phyloP scores from a whole-genome alignment of 2,113 vertebrate genomes.

The Thunnus maccoyii region DNA sequence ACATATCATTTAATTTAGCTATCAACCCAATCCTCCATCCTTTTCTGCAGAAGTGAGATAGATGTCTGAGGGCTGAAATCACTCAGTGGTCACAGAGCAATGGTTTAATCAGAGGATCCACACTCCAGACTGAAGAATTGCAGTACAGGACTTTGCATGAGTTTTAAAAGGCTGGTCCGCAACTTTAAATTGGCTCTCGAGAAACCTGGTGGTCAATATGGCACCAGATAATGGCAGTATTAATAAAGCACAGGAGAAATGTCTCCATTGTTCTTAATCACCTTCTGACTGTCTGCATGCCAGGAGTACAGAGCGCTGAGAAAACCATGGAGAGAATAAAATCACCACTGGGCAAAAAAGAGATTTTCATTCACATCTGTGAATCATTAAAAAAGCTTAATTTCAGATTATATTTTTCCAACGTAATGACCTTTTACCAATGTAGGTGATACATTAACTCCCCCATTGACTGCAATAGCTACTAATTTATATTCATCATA shows the following conservation, averaged over 20 bases:
- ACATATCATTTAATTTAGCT: slow-evolving; percentile 37
- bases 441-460: slow-evolving; percentile 3
- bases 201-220: slow-evolving; percentile 51
- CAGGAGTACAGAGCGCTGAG: not conserved
- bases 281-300: slow-evolving; percentile 3
- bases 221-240: slow-evolving; percentile 50
- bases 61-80: slow-evolving; percentile 33
- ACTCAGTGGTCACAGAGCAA: slow-evolving; percentile 34
- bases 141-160: slow-evolving; percentile 22
- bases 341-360: slow-evolving; percentile 24
- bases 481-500: slow-evolving; percentile 51
- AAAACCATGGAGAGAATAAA: slow-evolving; percentile 26
- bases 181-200: slow-evolving; percentile 62
- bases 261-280: slow-evolving; percentile 45
- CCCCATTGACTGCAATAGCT: not conserved
- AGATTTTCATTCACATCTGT: slow-evolving; percentile 38
- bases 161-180: slow-evolving; percentile 27
- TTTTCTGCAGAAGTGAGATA: slow-evolving; percentile 20
- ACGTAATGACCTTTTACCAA: slow-evolving; percentile 32
- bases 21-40: not conserved
- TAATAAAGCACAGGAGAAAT: slow-evolving; percentile 49
- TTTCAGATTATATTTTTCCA: slow-evolving; percentile 36
- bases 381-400: slow-evolving; percentile 37
- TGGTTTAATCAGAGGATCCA: slow-evolving; percentile 40
- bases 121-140: slow-evolving; percentile 3